Evolutionary conservation across 2,888 invertebrate genomes (phyloP).

Genomic region (Brenthis ino): DNA sequence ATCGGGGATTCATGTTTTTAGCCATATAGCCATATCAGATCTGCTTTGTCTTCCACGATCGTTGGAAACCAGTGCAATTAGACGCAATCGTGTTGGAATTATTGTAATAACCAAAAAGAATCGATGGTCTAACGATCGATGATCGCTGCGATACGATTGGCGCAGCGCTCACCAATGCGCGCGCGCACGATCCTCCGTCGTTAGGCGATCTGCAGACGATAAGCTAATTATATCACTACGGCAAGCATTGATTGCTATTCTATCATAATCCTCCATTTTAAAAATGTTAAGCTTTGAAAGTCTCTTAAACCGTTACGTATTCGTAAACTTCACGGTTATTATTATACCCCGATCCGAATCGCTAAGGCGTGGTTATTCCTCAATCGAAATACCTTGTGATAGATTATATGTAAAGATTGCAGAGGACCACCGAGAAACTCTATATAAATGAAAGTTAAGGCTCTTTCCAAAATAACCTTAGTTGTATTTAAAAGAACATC

Average conservation of each 20-base stretch:
- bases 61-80: constrained; percentile 77
- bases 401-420: constrained; percentile 45
- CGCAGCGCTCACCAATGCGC: constrained; percentile 73
- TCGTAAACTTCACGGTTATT: constrained; percentile 53
- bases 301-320: constrained; percentile 47
- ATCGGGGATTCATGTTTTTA: constrained; percentile 44
- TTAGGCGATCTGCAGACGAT: constrained; percentile 70
- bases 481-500: no score
- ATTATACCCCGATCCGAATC: constrained; percentile 61
- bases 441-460: constrained; percentile 51
- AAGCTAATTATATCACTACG: constrained; percentile 73
- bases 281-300: constrained; percentile 63
- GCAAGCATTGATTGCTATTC: constrained; percentile 66
- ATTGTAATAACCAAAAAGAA: constrained; percentile 82
- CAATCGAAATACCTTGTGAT: constrained; percentile 52
- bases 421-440: constrained; percentile 59
- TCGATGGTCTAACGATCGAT: constrained; percentile 70
- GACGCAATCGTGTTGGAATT: constrained; percentile 77
- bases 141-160: constrained; percentile 70
- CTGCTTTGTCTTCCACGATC: constrained; percentile 65
- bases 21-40: constrained; percentile 59
- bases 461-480: not conserved
- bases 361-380: constrained; percentile 56
- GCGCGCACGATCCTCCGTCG: constrained; percentile 63
- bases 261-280: constrained; percentile 65